Conservation (phyloP, 2,888 invertebrate species). For the Actias luna region DNA sequence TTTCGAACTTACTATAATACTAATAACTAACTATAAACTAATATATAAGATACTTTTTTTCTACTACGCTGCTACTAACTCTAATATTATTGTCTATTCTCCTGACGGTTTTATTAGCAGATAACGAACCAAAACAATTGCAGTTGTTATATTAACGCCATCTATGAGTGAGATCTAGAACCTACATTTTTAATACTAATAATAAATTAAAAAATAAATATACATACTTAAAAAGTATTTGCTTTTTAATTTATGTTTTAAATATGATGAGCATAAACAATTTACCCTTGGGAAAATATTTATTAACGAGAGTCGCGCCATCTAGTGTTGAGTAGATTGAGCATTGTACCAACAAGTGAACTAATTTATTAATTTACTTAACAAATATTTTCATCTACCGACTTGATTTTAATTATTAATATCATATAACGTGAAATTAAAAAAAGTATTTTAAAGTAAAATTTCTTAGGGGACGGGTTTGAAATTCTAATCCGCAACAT, state of each 20-base stretch:
- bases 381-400: no score
- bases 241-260: neutral
- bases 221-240: neutral
- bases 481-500: no score
- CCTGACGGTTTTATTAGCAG: neutral
- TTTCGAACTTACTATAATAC: neutral
- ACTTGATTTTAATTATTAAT: no score
- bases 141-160: constrained; percentile 25
- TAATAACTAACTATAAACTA: no score
- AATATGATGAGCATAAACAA: neutral
- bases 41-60: no score
- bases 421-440: no score
- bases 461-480: no score
- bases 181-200: neutral
- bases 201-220: neutral
- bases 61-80: no score
- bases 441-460: no score
- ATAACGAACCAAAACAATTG: neutral
- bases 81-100: neutral
- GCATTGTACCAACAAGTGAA: neutral
- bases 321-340: constrained; percentile 50
- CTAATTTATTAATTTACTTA: no score
- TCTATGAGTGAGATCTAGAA: constrained; percentile 24
- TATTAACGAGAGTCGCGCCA: constrained; percentile 39
- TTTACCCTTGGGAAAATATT: constrained; percentile 19